These are phyloP conservation scores for Oophaga sylvatica DNA, from an alignment of 2,797 vertebrate species.

Conservation along the genomic window DNA sequence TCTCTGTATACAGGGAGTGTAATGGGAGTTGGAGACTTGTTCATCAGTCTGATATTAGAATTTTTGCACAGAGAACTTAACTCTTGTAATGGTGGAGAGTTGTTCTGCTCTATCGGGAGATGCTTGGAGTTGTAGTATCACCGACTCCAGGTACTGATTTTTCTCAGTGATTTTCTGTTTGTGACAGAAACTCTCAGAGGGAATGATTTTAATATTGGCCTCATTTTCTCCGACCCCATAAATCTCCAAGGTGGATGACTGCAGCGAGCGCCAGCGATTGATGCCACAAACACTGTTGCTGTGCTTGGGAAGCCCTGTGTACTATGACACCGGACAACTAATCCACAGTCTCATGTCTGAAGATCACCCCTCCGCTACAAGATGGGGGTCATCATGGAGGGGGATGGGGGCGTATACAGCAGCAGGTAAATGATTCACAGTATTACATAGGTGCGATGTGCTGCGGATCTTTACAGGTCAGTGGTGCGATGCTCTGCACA, in stretches of 20 bases:
- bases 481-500: neutral
- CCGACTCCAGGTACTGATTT: too few species aligned
- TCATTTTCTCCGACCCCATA: neutral
- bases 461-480: neutral
- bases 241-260: neutral
- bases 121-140: too few species aligned
- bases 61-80: too few species aligned
- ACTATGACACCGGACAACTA: neutral
- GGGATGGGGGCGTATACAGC: neutral
- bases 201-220: neutral
- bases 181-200: neutral
- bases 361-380: too few species aligned
- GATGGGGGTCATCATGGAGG: too few species aligned
- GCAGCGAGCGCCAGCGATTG: neutral
- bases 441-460: neutral
- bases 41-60: too few species aligned
- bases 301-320: neutral
- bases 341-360: neutral
- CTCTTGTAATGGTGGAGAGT: too few species aligned
- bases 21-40: too few species aligned
- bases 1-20: too few species aligned
- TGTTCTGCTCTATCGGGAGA: too few species aligned
- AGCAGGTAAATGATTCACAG: neutral
- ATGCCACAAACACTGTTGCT: neutral
- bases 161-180: neutral